These are phyloP conservation scores for Cheilosia grossa DNA, from an alignment of 2,888 invertebrate genomes.

Conservation along the genomic window DNA sequence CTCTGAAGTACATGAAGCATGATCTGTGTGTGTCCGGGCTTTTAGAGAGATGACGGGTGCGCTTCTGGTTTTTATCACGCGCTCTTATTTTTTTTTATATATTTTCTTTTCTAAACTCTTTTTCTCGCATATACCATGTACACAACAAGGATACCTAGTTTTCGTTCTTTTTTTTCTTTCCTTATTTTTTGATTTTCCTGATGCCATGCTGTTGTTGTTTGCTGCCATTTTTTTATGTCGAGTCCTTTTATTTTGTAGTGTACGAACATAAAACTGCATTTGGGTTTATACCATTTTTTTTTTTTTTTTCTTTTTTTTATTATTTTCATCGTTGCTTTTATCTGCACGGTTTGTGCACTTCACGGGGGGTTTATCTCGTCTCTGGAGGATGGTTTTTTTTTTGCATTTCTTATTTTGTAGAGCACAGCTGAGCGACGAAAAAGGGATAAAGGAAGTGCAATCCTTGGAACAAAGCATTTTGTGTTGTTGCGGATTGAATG, in stretches of 20 bases:
- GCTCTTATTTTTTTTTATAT: constrained; percentile 34
- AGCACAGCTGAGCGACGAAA: constrained; percentile 25
- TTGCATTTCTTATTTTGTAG: constrained; percentile 24
- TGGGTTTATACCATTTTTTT: constrained; percentile 10
- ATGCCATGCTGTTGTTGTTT: constrained; percentile 32
- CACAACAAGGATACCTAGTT: constrained; percentile 27
- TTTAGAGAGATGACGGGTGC: constrained; percentile 71
- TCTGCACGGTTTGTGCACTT: constrained; percentile 60
- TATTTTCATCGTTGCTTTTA: constrained; percentile 47
- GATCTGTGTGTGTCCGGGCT: constrained; percentile 64
- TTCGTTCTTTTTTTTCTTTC: background rate
- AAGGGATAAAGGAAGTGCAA: constrained; percentile 47
- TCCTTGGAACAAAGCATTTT: constrained; percentile 53
- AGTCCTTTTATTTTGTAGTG: constrained; percentile 31
- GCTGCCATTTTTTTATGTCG: constrained; percentile 30
- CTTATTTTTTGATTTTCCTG: constrained; percentile 4
- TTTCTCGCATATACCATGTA: constrained; percentile 3
- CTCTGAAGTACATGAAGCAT: constrained; percentile 56
- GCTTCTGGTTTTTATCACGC: constrained; percentile 71
- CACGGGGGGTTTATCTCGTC: constrained; percentile 62
- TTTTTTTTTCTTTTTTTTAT: background rate
- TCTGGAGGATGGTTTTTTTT: constrained; percentile 39
- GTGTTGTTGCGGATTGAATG: constrained; percentile 29
- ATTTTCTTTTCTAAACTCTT: constrained; percentile 40
- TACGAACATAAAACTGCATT: constrained; percentile 55